These are phyloP conservation scores for Pogonocherus hispidulus DNA, from an alignment of 2,888 invertebrate species.

Conservation along the genomic window DNA sequence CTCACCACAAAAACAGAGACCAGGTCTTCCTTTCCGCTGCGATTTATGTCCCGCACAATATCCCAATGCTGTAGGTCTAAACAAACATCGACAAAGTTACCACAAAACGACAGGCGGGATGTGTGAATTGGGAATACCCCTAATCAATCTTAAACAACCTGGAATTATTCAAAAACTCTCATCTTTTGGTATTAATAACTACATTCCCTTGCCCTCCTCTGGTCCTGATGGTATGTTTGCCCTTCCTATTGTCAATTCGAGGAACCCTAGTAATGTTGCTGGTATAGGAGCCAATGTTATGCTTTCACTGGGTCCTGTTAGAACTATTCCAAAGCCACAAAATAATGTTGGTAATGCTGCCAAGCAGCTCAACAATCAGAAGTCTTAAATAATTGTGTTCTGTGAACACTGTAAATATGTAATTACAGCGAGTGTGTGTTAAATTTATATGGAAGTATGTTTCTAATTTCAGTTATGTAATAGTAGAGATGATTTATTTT, in stretches of 20 bases:
- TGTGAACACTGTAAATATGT: slow-evolving; percentile 41
- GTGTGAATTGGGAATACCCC: slow-evolving; percentile 80
- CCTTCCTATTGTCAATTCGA: slow-evolving; percentile 73
- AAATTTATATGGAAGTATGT: slow-evolving; percentile 2
- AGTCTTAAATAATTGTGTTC: slow-evolving; percentile 43
- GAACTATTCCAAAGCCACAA: slow-evolving; percentile 58
- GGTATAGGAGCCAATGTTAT: slow-evolving; percentile 80
- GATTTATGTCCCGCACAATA: slow-evolving; percentile 82
- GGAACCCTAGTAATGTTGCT: slow-evolving; percentile 60
- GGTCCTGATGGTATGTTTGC: slow-evolving; percentile 71
- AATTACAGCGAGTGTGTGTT: slow-evolving; percentile 7
- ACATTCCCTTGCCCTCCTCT: slow-evolving; percentile 78
- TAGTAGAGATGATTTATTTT: background rate
- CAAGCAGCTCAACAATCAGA: slow-evolving; percentile 43
- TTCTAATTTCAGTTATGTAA: background rate
- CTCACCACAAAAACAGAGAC: slow-evolving; percentile 65
- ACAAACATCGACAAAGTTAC: slow-evolving; percentile 77
- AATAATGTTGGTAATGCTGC: slow-evolving; percentile 39
- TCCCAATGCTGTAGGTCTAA: slow-evolving; percentile 73
- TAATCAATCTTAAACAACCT: slow-evolving; percentile 80
- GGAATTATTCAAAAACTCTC: slow-evolving; percentile 76
- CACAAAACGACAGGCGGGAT: slow-evolving; percentile 71
- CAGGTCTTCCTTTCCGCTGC: slow-evolving; percentile 72
- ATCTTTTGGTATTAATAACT: slow-evolving; percentile 79
- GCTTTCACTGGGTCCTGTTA: slow-evolving; percentile 80